Evolutionary conservation across 2,797 vertebrate species (phyloP).

Genomic region (Hippoglossus hippoglossus): DNA sequence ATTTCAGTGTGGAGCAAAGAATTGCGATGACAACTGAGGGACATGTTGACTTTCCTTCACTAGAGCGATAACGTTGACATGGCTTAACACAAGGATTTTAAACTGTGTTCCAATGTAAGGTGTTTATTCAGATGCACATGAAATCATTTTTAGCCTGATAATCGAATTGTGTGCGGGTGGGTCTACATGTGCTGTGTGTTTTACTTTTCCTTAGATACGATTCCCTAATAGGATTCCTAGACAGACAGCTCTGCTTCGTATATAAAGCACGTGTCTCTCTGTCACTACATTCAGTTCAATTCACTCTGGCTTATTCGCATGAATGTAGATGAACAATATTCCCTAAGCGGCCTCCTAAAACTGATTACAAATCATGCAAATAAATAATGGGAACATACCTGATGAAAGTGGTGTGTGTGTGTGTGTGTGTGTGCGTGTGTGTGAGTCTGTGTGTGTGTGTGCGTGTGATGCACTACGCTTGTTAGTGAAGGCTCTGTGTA

Average conservation of each 20-base stretch:
- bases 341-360: slow-evolving; percentile 38
- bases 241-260: slow-evolving; percentile 25
- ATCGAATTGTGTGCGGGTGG: background rate
- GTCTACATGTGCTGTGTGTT: background rate
- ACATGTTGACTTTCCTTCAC: no score
- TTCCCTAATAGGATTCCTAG: slow-evolving; percentile 19
- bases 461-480: slow-evolving; percentile 17
- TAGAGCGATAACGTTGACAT: no score
- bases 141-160: slow-evolving; percentile 19
- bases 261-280: slow-evolving; percentile 12
- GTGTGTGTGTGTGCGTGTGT: slow-evolving; percentile 12
- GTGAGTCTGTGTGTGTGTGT: slow-evolving; percentile 12
- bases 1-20: no score
- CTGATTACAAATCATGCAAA: slow-evolving; percentile 59
- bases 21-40: no score
- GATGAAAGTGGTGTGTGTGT: no score
- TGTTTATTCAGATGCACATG: background rate
- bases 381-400: slow-evolving; percentile 55
- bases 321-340: slow-evolving; percentile 62
- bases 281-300: slow-evolving; percentile 48
- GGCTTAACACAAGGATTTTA: background rate
- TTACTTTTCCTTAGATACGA: slow-evolving; percentile 2
- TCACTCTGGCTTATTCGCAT: slow-evolving; percentile 51
- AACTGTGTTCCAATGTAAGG: slow-evolving; percentile 3
- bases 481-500: slow-evolving; percentile 53